Evolutionary conservation across 2,888 invertebrate species (phyloP).

Genomic region (Mesorhabditis belari): DNA sequence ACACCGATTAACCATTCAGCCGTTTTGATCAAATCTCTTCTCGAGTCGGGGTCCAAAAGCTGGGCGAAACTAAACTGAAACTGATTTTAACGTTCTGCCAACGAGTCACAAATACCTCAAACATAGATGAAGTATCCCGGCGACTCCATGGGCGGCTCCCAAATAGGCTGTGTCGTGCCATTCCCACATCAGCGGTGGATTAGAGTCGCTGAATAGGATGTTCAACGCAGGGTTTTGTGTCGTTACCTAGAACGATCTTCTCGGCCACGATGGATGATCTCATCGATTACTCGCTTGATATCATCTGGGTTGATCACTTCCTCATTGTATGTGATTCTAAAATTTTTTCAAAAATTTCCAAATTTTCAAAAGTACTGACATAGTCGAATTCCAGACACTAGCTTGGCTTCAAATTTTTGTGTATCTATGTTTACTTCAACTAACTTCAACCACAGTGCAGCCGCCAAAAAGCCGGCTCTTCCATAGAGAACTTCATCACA

Average conservation of each 20-base stretch:
- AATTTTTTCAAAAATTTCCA: not conserved
- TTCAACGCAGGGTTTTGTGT: not conserved
- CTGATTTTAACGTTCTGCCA: not conserved
- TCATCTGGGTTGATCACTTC: not conserved
- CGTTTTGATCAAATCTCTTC: not conserved
- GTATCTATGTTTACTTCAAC: too few relatives aligned
- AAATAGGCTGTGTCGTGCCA: conserved; percentile 81
- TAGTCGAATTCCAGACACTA: conserved; percentile 64
- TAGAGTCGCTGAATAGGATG: conserved; percentile 28
- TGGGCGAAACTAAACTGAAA: not conserved
- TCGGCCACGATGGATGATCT: not conserved
- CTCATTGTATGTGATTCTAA: not conserved
- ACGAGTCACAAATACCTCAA: conserved; percentile 60
- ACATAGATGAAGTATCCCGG: conserved; percentile 76
- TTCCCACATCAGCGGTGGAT: conserved; percentile 69
- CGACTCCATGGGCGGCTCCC: conserved; percentile 81
- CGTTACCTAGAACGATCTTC: not conserved
- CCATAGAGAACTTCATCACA: conserved; percentile 78
- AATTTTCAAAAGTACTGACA: not conserved
- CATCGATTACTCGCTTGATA: not conserved
- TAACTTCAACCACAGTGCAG: conserved; percentile 61
- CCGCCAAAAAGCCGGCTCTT: conserved; percentile 73
- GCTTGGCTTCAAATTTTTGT: too few relatives aligned
- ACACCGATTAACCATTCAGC: conserved; percentile 11
- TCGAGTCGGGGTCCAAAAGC: not conserved